Conservation (phyloP, 1,140 invertebrate species). For the Brachystomella parvula region DNA sequence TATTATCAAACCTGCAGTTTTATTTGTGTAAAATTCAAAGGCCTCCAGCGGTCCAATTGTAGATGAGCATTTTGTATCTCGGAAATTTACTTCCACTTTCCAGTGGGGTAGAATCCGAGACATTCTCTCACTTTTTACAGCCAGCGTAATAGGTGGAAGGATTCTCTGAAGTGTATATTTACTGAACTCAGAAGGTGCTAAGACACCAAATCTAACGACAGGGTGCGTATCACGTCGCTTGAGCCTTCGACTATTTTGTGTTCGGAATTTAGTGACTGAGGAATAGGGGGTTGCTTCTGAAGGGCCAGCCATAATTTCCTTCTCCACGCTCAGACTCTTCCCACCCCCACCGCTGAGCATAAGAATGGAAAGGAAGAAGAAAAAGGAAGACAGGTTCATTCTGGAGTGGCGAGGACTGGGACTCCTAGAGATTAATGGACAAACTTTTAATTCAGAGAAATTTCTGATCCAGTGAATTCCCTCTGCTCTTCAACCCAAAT, state of each 20-base stretch:
- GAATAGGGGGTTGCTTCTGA: background rate
- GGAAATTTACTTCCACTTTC: conserved; percentile 57
- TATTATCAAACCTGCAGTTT: conserved; percentile 50
- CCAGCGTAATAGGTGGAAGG: conserved; percentile 63
- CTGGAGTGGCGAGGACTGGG: background rate
- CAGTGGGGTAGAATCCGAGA: conserved; percentile 57
- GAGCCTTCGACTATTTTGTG: background rate
- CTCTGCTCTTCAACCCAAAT: background rate
- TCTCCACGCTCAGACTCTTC: background rate
- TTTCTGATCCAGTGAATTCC: background rate
- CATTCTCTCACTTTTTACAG: conserved; percentile 52
- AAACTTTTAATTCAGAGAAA: background rate
- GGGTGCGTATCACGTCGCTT: conserved; percentile 10
- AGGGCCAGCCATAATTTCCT: background rate
- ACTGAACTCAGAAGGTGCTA: conserved; percentile 55
- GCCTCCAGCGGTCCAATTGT: conserved; percentile 66
- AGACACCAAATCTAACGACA: conserved; percentile 54
- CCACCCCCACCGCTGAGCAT: background rate
- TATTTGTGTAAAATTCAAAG: conserved; percentile 65
- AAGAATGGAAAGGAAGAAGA: background rate
- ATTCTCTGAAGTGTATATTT: conserved; percentile 61
- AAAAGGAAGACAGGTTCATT: conserved; percentile 11
- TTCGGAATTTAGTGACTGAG: too few relatives aligned
- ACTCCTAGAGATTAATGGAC: background rate
- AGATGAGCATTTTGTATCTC: conserved; percentile 71